These are phyloP conservation scores for Spea hammondii DNA, from an alignment of 2,797 vertebrate species.

Conservation along the genomic window DNA sequence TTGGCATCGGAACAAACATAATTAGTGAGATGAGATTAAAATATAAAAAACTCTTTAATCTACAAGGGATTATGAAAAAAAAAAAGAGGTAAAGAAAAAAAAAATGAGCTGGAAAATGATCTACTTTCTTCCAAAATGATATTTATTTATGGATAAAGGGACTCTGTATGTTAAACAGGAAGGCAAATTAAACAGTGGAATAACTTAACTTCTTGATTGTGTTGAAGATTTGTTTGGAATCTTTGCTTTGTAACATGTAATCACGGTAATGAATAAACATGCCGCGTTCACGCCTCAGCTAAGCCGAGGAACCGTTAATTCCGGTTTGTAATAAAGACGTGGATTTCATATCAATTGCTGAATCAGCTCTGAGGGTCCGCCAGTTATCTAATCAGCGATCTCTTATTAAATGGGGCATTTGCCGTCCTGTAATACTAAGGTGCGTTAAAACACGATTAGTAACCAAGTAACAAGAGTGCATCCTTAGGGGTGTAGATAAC, in stretches of 20 bases:
- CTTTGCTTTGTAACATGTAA: conserved; percentile 68
- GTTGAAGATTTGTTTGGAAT: conserved; percentile 63
- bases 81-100: conserved; percentile 41
- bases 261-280: conserved; percentile 83
- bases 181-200: conserved; percentile 55
- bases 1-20: conserved; percentile 54
- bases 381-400: too few species aligned
- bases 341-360: conserved; percentile 81
- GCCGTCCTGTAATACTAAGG: too few species aligned
- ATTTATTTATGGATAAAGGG: conserved; percentile 54
- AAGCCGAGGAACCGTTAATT: conserved; percentile 92
- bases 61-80: conserved; percentile 36
- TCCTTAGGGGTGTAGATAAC: too few species aligned
- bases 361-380: not conserved
- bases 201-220: conserved; percentile 39
- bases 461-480: too few species aligned
- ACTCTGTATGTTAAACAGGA: conserved; percentile 46
- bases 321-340: conserved; percentile 84
- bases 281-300: conserved; percentile 66
- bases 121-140: conserved; percentile 39
- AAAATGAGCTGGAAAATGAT: conserved; percentile 54
- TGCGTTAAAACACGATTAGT: too few species aligned
- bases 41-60: conserved; percentile 50
- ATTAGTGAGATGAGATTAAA: conserved; percentile 43
- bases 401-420: too few species aligned